Evolutionary conservation across 2,888 invertebrate genomes (phyloP).

Genomic region (Leucania comma): DNA sequence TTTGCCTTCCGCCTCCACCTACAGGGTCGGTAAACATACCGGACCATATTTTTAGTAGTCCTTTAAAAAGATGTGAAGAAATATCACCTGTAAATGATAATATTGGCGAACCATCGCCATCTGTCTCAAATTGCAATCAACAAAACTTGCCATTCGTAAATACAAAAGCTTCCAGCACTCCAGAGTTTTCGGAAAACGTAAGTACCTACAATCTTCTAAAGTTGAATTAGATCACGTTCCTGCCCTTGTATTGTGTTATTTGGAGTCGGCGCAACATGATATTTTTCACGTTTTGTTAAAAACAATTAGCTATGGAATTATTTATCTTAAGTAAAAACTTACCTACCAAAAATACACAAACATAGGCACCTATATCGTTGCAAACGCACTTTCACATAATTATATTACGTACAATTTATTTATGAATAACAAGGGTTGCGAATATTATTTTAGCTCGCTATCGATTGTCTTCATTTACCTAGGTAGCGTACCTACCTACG

Average conservation of each 20-base stretch:
- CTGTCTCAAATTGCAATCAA: conserved; percentile 2
- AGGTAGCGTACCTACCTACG: background rate
- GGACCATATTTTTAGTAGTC: background rate
- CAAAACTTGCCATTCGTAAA: background rate
- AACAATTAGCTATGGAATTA: no score
- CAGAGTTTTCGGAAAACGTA: conserved; percentile 16
- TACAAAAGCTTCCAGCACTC: background rate
- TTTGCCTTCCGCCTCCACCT: background rate
- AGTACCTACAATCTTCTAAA: conserved; percentile 18
- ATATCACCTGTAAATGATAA: background rate
- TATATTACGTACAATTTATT: no score
- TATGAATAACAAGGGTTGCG: background rate
- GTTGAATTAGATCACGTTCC: background rate
- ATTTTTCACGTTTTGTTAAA: no score
- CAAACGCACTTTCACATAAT: no score
- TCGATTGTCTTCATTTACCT: conserved; percentile 1
- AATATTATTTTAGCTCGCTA: background rate
- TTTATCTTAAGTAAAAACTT: background rate
- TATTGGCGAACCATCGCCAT: background rate
- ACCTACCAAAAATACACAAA: no score
- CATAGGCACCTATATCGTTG: background rate
- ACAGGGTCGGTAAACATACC: background rate
- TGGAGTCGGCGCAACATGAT: no score
- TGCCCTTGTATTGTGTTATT: no score
- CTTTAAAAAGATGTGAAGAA: conserved; percentile 13